A percentile compares a stretch with the other conserved stretches of the same genome.
phyloP scores from a whole-genome alignment of 2,888 invertebrate genomes.

The Troides helena region DNA sequence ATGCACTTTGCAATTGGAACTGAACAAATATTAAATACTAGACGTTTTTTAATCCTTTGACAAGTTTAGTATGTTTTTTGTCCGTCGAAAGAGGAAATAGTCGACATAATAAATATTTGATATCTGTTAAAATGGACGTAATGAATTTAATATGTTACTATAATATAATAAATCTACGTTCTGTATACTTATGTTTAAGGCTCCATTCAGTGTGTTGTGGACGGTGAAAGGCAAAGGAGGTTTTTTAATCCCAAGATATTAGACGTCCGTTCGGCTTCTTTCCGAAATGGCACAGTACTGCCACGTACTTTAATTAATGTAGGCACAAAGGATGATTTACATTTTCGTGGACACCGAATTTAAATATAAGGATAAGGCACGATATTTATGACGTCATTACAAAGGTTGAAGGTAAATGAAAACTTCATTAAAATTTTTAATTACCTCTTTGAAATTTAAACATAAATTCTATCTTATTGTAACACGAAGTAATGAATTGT shows the following conservation, averaged over 20 bases:
- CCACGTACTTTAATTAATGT: slow-evolving; percentile 29
- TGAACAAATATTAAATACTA: too few species aligned
- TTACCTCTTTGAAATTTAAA: neutral
- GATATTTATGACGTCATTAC: slow-evolving; percentile 10
- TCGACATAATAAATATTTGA: too few species aligned
- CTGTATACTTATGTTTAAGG: slow-evolving; percentile 7
- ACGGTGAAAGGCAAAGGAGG: slow-evolving; percentile 25
- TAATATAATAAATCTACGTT: neutral
- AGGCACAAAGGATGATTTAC: slow-evolving; percentile 30
- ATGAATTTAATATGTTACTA: neutral
- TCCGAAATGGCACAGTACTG: slow-evolving; percentile 17
- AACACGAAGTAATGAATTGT: neutral
- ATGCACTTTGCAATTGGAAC: too few species aligned
- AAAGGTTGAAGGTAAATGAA: slow-evolving; percentile 15
- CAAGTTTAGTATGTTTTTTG: too few species aligned
- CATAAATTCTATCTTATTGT: neutral
- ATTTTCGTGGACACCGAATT: slow-evolving; percentile 30
- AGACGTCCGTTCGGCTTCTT: slow-evolving; percentile 28
- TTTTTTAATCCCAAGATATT: slow-evolving; percentile 30
- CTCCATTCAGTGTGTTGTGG: slow-evolving; percentile 21
- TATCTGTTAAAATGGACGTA: too few species aligned
- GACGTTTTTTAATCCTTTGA: too few species aligned
- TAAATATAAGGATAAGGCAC: slow-evolving; percentile 23
- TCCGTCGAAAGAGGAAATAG: too few species aligned
- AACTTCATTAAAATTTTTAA: slow-evolving; percentile 3